phyloP scores from a whole-genome alignment of 2,888 invertebrate species.

The Trichopria drosophilae region DNA sequence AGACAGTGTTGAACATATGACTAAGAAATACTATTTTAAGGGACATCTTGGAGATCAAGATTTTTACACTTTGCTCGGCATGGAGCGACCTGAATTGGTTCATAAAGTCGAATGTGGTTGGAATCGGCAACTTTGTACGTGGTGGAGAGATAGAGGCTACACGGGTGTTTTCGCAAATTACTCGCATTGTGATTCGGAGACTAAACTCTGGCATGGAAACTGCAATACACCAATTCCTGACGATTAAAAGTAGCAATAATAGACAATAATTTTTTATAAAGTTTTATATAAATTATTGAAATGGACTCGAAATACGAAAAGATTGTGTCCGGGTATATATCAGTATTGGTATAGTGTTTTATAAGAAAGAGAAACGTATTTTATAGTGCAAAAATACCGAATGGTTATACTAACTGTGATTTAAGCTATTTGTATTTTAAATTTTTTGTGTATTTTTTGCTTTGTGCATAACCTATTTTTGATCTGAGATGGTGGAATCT shows the following conservation, averaged over 20 bases:
- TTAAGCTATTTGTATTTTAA: too few relatives aligned
- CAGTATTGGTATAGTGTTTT: constrained; percentile 18
- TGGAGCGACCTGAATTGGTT: constrained; percentile 72
- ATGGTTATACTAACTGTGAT: constrained; percentile 19
- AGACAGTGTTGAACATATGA: constrained; percentile 62
- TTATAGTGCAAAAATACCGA: constrained; percentile 1
- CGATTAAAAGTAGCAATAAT: constrained; percentile 34
- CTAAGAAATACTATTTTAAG: constrained; percentile 67
- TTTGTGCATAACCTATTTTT: too few relatives aligned
- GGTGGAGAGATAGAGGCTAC: constrained; percentile 80
- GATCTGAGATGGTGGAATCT: too few relatives aligned
- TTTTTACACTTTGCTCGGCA: constrained; percentile 72
- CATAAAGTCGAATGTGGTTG: constrained; percentile 75
- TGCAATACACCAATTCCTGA: constrained; percentile 72
- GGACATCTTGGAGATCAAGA: constrained; percentile 84
- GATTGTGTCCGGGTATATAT: neutral
- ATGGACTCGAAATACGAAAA: neutral
- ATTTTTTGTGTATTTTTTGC: too few relatives aligned
- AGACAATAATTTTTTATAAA: neutral
- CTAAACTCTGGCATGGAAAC: constrained; percentile 75
- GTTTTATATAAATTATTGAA: neutral
- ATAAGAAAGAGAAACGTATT: constrained; percentile 8
- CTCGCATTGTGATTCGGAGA: constrained; percentile 68
- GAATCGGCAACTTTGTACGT: constrained; percentile 79
- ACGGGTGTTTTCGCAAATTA: constrained; percentile 72